These are phyloP conservation scores for Brachypteracias leptosomus DNA, from an alignment of 2,113 vertebrate species.

Conservation along the genomic window DNA sequence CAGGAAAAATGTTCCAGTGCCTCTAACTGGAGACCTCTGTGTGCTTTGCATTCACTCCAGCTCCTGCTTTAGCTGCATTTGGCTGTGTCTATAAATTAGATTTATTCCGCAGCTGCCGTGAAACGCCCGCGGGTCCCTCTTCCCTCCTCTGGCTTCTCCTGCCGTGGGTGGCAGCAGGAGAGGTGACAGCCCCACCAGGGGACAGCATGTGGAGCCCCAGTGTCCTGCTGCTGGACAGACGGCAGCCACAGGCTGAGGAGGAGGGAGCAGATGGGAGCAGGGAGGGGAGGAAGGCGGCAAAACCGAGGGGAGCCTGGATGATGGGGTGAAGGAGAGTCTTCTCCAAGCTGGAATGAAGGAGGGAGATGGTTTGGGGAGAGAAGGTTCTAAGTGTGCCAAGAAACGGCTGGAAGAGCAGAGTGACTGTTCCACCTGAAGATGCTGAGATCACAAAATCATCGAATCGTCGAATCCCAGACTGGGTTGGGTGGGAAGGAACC, in stretches of 20 bases:
- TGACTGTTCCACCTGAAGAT: background rate
- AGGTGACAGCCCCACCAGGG: background rate
- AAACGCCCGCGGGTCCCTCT: constrained; percentile 20
- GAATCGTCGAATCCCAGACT: too few relatives aligned
- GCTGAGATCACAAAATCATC: background rate
- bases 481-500: too few relatives aligned
- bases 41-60: constrained; percentile 43
- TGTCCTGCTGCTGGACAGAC: background rate
- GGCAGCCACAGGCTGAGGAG: background rate
- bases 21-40: constrained; percentile 26
- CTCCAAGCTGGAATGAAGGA: background rate
- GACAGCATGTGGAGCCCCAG: background rate
- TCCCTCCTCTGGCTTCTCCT: background rate
- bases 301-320: background rate
- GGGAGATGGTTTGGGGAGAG: background rate
- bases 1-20: constrained; percentile 34
- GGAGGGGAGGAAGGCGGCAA: background rate
- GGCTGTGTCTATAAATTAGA: constrained; percentile 50
- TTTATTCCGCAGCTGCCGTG: constrained; percentile 29
- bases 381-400: background rate
- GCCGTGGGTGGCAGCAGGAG: background rate
- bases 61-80: constrained; percentile 2
- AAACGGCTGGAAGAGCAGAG: background rate
- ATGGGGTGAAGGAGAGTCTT: background rate
- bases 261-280: background rate